Base-by-base conservation (phyloP, 2,113 vertebrate genomes). In the Pachyramphus minor region DNA sequence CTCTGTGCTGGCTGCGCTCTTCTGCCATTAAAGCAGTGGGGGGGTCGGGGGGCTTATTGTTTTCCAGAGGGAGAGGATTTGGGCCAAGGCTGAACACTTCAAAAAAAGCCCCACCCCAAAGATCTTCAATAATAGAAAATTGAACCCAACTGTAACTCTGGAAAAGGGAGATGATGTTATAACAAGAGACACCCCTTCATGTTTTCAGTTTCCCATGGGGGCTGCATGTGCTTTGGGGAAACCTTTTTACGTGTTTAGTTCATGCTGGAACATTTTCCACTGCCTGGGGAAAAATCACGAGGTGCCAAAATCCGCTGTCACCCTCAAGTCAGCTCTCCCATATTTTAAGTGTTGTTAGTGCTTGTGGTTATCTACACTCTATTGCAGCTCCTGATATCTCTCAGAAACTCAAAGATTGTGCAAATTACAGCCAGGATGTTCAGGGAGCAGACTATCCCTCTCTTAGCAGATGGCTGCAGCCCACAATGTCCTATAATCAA, bases 381-480 rank as follows among this genome's bases (percentile, higher is more conserved):
- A 3, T 31, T 63, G 56, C 49, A 90, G 37, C 44, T 92, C 49
- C 60, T 8, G 4, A n/a, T 92, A 81, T 62, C 69, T 84, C 66
- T 89, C 76, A 89, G 89, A 84, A 93, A 92, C 50, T 91, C 37
- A 89, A 69, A 92, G 53, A 64, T 35, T 75, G 69, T 89, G 31
- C 58, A 92, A 60, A 96, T 96, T 94, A 62, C 69, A 89, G 39
- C 66, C 90, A 96, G 80, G 74, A 95, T 96, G 92, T 94, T 94
- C 74, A 42, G 88, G 90, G 90, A 95, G 94, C 69, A 84, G 58
- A 90, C 92, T 30, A 64, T 69, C 91, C 88, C 86, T 95, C 86
- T 93, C 92, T 72, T 67, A 93, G 84, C 96, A 96, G 96, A 96
- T 96, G 96, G 96, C 88, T 93, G 62, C 62, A 84, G 58, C 80